Conservation (phyloP, 2,113 vertebrate species). For the Rattus norvegicus region GRCr8 NC_086025.1:97714001-97714500, state of each 20-base stretch:
- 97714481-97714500: background rate
- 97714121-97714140: background rate
- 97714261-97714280: background rate
- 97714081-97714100: background rate
- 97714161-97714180: background rate
- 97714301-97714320: background rate
- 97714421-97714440: background rate
- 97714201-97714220: background rate
- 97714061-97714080: background rate
- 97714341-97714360: background rate
- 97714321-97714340: background rate
- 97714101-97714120: background rate
- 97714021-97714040: background rate
- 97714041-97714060: background rate
- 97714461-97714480: no score
- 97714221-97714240: background rate
- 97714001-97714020: background rate
- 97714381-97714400: no score
- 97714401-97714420: background rate
- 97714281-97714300: background rate
- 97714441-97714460: background rate
- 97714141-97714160: background rate
- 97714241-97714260: background rate
- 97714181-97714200: background rate
- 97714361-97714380: background rate